Evolutionary conservation across 2,888 invertebrate species (phyloP).

Genomic region (Nezara viridula): DNA sequence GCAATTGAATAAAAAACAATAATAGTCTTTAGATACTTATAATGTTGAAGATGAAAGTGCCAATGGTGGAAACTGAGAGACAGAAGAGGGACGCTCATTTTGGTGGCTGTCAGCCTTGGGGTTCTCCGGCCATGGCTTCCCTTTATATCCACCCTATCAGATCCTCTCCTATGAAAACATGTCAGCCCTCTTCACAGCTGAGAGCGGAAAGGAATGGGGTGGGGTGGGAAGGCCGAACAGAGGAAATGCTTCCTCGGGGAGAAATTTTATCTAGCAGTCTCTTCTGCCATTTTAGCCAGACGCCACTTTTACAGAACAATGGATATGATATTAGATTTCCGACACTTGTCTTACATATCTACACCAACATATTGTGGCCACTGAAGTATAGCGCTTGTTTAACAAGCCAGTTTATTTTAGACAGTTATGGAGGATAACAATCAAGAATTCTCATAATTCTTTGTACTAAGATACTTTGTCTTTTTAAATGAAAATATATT

Average conservation of each 20-base stretch:
- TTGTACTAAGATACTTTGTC: too few species aligned
- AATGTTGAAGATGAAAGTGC: not conserved
- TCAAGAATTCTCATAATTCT: too few species aligned
- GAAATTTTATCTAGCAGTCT: conserved; percentile 19
- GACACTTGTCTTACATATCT: not conserved
- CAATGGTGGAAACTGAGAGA: not conserved
- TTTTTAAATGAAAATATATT: too few species aligned
- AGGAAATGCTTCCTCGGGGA: conserved; percentile 51
- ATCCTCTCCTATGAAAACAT: conserved; percentile 49
- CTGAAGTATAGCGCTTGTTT: not conserved
- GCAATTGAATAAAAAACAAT: too few species aligned
- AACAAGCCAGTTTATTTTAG: too few species aligned
- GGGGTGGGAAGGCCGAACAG: not conserved
- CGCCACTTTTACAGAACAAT: conserved; percentile 15
- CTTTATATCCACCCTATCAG: conserved; percentile 42
- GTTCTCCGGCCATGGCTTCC: conserved; percentile 42
- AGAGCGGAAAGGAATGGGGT: not conserved
- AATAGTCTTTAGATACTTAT: too few species aligned
- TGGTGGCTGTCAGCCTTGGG: not conserved
- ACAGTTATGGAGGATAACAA: too few species aligned
- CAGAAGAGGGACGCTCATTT: not conserved
- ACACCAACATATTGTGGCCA: not conserved
- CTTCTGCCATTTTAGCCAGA: not conserved
- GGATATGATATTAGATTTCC: not conserved
- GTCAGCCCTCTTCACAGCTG: conserved; percentile 41